Base-by-base conservation (phyloP, 2,888 invertebrate species). In the Scrobipalpa atriplicella region DNA sequence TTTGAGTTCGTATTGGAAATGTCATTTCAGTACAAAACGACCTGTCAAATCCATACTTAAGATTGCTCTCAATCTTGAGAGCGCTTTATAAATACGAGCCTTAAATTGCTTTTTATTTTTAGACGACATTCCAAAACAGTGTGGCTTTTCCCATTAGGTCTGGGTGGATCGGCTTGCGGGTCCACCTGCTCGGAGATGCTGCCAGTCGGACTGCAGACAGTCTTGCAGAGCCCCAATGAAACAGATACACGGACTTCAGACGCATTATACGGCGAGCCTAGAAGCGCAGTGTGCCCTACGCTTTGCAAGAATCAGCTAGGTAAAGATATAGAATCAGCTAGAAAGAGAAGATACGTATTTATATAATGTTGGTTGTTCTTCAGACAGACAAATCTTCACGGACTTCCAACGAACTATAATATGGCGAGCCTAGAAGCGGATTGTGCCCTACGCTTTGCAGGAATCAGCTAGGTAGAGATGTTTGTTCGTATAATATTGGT, bases 291-390 rank as follows among this genome's bases (percentile, higher is more conserved):
- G 66, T 95, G 95, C 74, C 93, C 94, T 0, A 84, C 94, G 43
- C 90, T 95, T 65, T 95, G 95, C 82, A 82, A 85, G 66, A 94
- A 94, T 78, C 87, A 89, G 68, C 84, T 95, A 60, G 95, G 94
- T 93, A 29, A 5, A 29, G 29, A 29, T 29, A 5, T 29, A 5
- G 29, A 29, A 29, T 29, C 29, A 29, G 29, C 5, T 29, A 29
- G 2, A 29, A 3, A 29, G 29, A 29, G 29, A 29, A n/a, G n/a
- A n/a, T n/a, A n/a, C n/a, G n/a, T 29, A 5, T 29, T 29, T 29
- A 2, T 29, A 29, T 29, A 29, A 29, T 29, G 5, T 29, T 5
- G 29, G 29, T 29, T 29, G 29, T 3, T 29, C 29, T 29, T 29
- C 29, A 29, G 2, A 29, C 29, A 29, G 29, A 29, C 29, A 29